Conservation (phyloP, 2,797 vertebrate species). For the Rhynchotus rufescens region DNA sequence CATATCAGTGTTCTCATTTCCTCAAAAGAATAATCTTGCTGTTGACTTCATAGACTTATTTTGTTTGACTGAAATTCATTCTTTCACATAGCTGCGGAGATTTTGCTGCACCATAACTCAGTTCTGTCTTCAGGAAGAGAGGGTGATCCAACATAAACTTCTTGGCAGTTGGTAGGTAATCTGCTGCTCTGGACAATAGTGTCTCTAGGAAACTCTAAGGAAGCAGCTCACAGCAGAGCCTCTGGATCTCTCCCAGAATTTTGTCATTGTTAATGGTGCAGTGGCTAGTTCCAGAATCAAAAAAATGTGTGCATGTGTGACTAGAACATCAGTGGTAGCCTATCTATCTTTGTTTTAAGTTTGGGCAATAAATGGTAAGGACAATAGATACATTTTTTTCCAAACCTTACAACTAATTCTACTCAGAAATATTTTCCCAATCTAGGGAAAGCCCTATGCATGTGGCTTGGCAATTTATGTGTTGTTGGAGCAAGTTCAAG, state of each 20-base stretch:
- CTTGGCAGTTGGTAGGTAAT: neutral
- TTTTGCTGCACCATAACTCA: neutral
- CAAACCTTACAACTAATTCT: neutral
- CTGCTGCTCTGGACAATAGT: accelerated
- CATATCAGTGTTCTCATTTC: neutral
- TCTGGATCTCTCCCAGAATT: neutral
- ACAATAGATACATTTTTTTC: neutral
- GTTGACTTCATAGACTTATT: neutral
- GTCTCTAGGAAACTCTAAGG: neutral
- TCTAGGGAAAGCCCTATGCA: neutral
- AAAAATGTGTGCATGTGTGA: neutral
- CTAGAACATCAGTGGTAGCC: neutral
- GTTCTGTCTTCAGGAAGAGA: neutral
- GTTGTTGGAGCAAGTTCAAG: neutral
- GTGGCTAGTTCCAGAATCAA: neutral
- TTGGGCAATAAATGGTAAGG: neutral
- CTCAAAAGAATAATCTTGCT: neutral
- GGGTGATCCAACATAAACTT: neutral
- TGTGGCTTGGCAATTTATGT: neutral
- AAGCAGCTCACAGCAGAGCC: neutral
- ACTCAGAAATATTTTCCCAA: no score
- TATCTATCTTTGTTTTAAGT: neutral
- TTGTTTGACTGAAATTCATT: neutral
- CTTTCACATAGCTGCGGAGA: neutral
- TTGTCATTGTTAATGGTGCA: neutral